Evolutionary conservation across 2,888 invertebrate genomes (phyloP).

Genomic region (Tipula lateralis): DNA sequence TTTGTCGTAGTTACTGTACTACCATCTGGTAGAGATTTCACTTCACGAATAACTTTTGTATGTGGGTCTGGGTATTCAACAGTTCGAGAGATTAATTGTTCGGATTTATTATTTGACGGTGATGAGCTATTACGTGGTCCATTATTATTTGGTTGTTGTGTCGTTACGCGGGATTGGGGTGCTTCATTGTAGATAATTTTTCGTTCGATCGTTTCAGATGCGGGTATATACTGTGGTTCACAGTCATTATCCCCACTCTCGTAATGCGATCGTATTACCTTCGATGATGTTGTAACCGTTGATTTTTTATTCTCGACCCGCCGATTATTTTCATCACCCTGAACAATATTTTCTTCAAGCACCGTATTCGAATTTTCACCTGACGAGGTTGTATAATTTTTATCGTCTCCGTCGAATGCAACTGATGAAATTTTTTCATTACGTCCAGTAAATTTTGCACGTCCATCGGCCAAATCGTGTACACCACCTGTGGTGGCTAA

Average conservation of each 20-base stretch:
- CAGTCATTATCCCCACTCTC: conserved; percentile 37
- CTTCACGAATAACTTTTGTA: conserved; percentile 63
- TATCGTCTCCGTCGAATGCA: conserved; percentile 53
- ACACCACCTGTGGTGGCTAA: conserved; percentile 61
- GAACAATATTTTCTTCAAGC: conserved; percentile 52
- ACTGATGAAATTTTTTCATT: conserved; percentile 57
- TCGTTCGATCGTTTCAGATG: conserved; percentile 30
- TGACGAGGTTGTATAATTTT: conserved; percentile 52
- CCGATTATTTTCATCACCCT: conserved; percentile 52
- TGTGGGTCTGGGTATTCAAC: conserved; percentile 61
- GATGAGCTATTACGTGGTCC: not conserved
- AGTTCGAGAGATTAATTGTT: conserved; percentile 54
- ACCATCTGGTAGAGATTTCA: conserved; percentile 61
- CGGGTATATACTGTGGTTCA: not conserved
- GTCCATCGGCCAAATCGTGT: conserved; percentile 61
- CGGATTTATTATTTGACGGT: conserved; percentile 43
- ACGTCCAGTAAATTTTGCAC: conserved; percentile 59
- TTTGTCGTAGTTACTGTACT: conserved; percentile 64
- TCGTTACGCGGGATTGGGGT: conserved; percentile 25
- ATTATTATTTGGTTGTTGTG: not conserved
- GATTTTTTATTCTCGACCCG: conserved; percentile 48
- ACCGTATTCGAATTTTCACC: conserved; percentile 51
- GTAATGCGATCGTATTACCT: conserved; percentile 43
- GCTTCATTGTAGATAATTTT: conserved; percentile 28
- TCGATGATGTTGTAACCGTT: conserved; percentile 44